phyloP scores from a whole-genome alignment of 2,113 vertebrate species.

The Amphiprion percula region DNA sequence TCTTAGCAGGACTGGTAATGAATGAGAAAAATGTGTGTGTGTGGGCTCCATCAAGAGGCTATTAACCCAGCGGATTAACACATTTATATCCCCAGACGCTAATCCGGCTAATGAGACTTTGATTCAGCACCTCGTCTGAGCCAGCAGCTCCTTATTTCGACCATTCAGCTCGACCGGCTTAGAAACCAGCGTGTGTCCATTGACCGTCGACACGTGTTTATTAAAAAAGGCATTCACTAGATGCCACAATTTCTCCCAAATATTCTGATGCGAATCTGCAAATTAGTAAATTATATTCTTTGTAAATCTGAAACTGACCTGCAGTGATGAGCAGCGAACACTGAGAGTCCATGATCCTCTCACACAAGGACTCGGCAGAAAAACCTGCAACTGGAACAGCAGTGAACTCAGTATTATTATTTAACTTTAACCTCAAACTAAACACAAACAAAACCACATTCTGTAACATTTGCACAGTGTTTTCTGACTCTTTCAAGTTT shows the following conservation, averaged over 20 bases:
- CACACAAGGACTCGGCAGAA: slow-evolving; percentile 94
- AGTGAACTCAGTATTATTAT: not conserved
- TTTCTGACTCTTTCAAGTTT: too few relatives aligned
- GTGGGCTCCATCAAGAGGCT: not conserved
- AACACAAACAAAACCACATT: too few relatives aligned
- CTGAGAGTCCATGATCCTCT: slow-evolving; percentile 91
- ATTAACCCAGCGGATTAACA: slow-evolving; percentile 40
- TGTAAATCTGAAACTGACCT: slow-evolving; percentile 81
- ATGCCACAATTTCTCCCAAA: too few relatives aligned
- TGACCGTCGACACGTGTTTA: too few relatives aligned
- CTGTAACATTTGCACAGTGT: too few relatives aligned
- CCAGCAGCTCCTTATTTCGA: not conserved
- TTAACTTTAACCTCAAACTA: not conserved
- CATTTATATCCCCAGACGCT: slow-evolving; percentile 23
- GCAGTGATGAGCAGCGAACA: slow-evolving; percentile 94
- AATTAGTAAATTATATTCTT: too few relatives aligned
- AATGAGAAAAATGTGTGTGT: slow-evolving; percentile 3
- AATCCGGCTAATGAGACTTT: slow-evolving; percentile 53
- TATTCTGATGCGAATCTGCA: too few relatives aligned
- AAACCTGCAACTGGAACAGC: slow-evolving; percentile 93
- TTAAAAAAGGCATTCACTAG: too few relatives aligned
- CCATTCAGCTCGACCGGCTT: too few relatives aligned
- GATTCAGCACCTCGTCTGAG: slow-evolving; percentile 17
- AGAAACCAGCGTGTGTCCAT: too few relatives aligned
- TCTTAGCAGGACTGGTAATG: slow-evolving; percentile 10